Evolutionary conservation across 2,113 vertebrate genomes (phyloP).

Genomic region (Protobothrops mucrosquamatus): DNA sequence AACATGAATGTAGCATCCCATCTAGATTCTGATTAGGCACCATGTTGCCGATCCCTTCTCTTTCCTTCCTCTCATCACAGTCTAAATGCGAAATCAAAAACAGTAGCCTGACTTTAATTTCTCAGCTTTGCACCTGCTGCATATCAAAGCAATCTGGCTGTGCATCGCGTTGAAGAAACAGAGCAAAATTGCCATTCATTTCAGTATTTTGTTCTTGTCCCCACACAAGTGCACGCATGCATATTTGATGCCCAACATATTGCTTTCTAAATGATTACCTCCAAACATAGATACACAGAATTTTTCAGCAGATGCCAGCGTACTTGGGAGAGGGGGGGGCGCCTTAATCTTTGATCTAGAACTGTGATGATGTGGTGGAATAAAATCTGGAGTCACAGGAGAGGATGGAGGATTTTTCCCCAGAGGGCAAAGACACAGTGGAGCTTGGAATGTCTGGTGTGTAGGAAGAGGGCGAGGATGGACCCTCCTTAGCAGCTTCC

Average conservation of each 20-base stretch:
- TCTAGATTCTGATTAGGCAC: slow-evolving; percentile 16
- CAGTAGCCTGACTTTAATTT: slow-evolving; percentile 57
- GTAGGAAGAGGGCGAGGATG: neutral
- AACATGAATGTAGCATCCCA: neutral
- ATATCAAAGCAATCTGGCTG: slow-evolving; percentile 39
- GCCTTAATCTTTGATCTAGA: neutral
- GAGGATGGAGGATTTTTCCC: neutral
- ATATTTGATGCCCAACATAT: neutral
- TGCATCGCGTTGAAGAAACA: slow-evolving; percentile 21
- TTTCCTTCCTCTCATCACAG: slow-evolving; percentile 43
- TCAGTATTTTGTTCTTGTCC: slow-evolving; percentile 31
- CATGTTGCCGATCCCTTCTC: neutral
- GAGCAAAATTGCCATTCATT: slow-evolving; percentile 9
- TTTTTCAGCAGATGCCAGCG: slow-evolving; percentile 38
- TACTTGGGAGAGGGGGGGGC: neutral
- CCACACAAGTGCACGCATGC: neutral
- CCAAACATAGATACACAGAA: slow-evolving; percentile 4
- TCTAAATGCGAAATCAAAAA: slow-evolving; percentile 49
- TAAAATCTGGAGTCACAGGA: neutral
- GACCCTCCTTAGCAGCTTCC: slow-evolving; percentile 6
- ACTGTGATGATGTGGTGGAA: neutral
- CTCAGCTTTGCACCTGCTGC: slow-evolving; percentile 56
- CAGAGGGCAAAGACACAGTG: neutral
- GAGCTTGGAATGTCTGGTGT: neutral
- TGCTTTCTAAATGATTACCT: neutral